phyloP scores from a whole-genome alignment of 1,140 invertebrate species.

The Drosophila elegans region DNA sequence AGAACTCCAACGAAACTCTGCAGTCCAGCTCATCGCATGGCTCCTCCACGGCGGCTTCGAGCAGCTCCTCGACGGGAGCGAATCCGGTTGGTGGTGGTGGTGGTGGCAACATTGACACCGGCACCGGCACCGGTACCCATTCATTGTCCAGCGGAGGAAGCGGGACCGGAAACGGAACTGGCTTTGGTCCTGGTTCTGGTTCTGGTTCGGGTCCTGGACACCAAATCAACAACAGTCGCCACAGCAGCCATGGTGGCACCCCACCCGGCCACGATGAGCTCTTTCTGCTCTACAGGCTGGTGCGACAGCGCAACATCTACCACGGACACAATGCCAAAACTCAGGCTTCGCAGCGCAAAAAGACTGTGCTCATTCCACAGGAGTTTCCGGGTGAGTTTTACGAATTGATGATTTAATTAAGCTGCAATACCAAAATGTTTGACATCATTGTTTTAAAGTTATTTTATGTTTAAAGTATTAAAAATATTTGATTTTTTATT shows the following conservation, averaged over 20 bases:
- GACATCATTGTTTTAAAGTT: not conserved
- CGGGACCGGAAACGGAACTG: constrained; percentile 38
- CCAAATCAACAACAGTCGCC: constrained; percentile 29
- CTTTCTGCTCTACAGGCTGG: constrained; percentile 77
- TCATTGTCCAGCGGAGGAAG: constrained; percentile 69
- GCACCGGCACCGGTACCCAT: constrained; percentile 40
- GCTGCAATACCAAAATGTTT: not conserved
- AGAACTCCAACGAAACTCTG: constrained; percentile 77
- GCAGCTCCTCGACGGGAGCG: constrained; percentile 64
- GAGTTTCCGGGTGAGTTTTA: constrained; percentile 81
- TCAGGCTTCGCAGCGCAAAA: constrained; percentile 74
- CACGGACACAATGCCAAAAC: constrained; percentile 81
- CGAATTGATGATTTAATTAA: not conserved
- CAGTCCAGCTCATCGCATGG: constrained; percentile 83
- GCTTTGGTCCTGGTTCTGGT: constrained; percentile 17
- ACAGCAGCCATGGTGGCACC: constrained; percentile 33
- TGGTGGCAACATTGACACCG: constrained; percentile 30
- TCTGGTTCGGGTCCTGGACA: constrained; percentile 18
- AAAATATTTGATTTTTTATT: too few species aligned
- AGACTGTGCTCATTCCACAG: constrained; percentile 82
- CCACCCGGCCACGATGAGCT: constrained; percentile 68
- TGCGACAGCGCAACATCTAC: constrained; percentile 78
- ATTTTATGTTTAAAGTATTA: too few species aligned
- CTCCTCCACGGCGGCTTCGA: constrained; percentile 75
- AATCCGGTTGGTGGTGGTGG: constrained; percentile 27